Conservation (phyloP, 2,888 invertebrate genomes). For the Uropetala carovei region DNA sequence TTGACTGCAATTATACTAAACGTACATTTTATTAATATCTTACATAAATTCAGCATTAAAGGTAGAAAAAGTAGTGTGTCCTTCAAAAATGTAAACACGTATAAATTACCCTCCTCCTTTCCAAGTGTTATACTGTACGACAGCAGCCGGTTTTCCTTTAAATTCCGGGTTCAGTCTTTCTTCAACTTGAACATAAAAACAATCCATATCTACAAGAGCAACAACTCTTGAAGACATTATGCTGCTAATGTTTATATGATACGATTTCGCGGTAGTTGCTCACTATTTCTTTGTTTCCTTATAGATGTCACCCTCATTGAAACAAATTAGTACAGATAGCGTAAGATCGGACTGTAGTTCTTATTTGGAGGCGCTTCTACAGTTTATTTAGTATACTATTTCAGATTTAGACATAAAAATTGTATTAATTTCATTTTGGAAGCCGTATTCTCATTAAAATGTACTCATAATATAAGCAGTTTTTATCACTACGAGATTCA, state of each 20-base stretch:
- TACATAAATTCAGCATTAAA: not conserved
- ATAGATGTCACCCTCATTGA: not conserved
- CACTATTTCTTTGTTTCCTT: not conserved
- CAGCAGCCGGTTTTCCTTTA: constrained; percentile 93
- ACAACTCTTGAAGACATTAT: constrained; percentile 81
- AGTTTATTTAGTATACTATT: no score
- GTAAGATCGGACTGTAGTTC: not conserved
- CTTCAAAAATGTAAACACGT: not conserved
- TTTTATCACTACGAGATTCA: not conserved
- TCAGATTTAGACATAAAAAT: no score
- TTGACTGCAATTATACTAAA: constrained; percentile 96
- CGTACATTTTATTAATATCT: constrained; percentile 65
- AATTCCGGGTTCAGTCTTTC: constrained; percentile 90
- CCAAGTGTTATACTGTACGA: constrained; percentile 97
- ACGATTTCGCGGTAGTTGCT: not conserved
- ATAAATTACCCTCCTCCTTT: constrained; percentile 90
- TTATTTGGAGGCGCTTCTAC: not conserved
- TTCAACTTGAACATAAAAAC: constrained; percentile 99
- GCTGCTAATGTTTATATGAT: not conserved
- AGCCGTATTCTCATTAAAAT: not conserved
- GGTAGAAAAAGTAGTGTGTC: not conserved
- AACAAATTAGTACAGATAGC: no score
- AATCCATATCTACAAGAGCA: constrained; percentile 98
- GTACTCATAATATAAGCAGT: not conserved
- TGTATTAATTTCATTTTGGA: not conserved